These are phyloP conservation scores for Drosophila persimilis DNA, from an alignment of 1,140 invertebrate genomes.

Conservation along the genomic window DNA sequence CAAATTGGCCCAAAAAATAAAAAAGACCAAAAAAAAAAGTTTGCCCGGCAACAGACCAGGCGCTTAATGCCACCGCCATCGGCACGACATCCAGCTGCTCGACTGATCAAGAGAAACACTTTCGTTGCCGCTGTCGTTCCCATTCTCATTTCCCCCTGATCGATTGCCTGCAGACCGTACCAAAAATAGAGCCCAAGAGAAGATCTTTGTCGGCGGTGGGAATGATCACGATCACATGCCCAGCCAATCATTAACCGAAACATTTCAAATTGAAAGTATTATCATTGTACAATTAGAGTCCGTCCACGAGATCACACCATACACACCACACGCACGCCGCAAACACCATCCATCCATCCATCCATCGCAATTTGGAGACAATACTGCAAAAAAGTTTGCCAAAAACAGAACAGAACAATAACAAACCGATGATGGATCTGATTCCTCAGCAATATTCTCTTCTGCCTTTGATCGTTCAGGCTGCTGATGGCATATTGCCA, in stretches of 20 bases:
- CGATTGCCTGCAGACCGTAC: slow-evolving; percentile 35
- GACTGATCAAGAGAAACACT: slow-evolving; percentile 46
- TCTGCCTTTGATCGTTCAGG: slow-evolving; percentile 19
- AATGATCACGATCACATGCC: slow-evolving; percentile 22
- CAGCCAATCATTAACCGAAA: slow-evolving; percentile 25
- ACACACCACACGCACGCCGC: slow-evolving; percentile 24
- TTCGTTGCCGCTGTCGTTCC: slow-evolving; percentile 25
- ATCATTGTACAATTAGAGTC: slow-evolving; percentile 57
- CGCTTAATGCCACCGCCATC: slow-evolving; percentile 1
- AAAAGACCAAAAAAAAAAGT: slow-evolving; percentile 28
- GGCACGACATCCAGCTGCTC: slow-evolving; percentile 32
- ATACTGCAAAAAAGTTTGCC: slow-evolving; percentile 17
- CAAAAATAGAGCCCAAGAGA: slow-evolving; percentile 38
- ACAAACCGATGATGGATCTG: slow-evolving; percentile 15
- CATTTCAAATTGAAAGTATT: slow-evolving; percentile 68
- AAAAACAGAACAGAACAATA: slow-evolving; percentile 4
- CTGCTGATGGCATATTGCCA: no score
- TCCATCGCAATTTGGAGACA: not conserved
- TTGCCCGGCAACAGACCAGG: slow-evolving; percentile 61
- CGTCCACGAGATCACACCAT: slow-evolving; percentile 45
- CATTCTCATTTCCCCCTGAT: slow-evolving; percentile 11
- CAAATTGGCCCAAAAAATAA: slow-evolving; percentile 60
- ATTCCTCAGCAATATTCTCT: slow-evolving; percentile 3
- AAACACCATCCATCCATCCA: not conserved
- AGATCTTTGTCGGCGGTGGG: slow-evolving; percentile 19